These are phyloP conservation scores for Delichon dasypus DNA, from an alignment of 2,797 vertebrate species.

Conservation along the genomic window DNA sequence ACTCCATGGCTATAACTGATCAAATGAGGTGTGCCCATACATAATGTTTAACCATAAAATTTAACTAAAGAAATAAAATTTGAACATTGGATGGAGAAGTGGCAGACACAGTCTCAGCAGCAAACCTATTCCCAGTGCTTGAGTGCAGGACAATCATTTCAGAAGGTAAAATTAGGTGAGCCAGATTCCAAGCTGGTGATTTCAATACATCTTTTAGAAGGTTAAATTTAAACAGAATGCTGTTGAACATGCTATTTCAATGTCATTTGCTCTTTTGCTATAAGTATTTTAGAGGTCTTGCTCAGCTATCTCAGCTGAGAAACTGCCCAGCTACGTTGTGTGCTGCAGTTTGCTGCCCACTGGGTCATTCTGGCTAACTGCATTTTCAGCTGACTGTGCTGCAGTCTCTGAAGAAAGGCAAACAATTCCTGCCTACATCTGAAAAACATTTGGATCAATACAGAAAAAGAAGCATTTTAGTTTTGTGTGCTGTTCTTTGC, in stretches of 20 bases:
- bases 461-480: background rate
- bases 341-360: background rate
- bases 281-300: background rate
- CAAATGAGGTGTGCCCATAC: conserved; percentile 32
- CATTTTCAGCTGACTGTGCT: background rate
- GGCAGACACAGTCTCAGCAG: background rate
- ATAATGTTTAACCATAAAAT: conserved; percentile 49
- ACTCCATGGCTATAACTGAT: conserved; percentile 26
- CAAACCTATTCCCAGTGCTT: conserved; percentile 10
- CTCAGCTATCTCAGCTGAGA: background rate
- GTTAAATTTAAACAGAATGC: conserved; percentile 11
- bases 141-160: background rate
- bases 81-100: background rate
- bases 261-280: background rate
- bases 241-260: background rate
- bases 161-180: conserved; percentile 13
- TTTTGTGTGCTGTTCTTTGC: background rate
- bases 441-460: background rate
- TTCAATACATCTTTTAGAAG: background rate
- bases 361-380: background rate
- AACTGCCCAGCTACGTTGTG: background rate
- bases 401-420: background rate
- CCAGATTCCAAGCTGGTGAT: background rate
- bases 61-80: conserved; percentile 49
- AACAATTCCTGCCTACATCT: background rate